Evolutionary conservation across 1,140 invertebrate genomes (phyloP), one percentile per base, ranked within the genome.

Genomic region (Adelges cooleyi): DNA sequence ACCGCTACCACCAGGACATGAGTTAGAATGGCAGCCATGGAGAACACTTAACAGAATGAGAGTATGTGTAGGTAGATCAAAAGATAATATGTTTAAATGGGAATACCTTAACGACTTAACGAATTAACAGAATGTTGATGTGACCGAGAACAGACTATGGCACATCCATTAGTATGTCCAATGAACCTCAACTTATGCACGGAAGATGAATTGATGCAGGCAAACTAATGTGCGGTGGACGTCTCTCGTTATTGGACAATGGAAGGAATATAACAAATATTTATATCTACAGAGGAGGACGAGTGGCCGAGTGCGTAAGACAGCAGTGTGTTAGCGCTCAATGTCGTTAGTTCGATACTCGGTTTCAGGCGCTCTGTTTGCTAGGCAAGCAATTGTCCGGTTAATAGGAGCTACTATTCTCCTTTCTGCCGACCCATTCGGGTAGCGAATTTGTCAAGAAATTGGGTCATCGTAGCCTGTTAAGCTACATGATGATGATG

Each of bases 31-130:
- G 38, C 42, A 18, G 25, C 38, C 46, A 40, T 62, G 56, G 56
- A 65, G 38, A 22, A 65, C 56, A 46, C 11, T 65, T 18, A 65
- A 65, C 23, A 29, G 42, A 44, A 17, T 65, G 22, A 36, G 56
- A 40, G 56, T 65, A 23, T 36, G 56, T 44, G 56, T 65, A 27
- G 17, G 22, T 25, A 9, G 59, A 27, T 42, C 38, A 33, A 65
- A 65, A 46, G 44, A 42, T 23, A 65, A 65, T 46, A 42, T 65
- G 23, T 27, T 25, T 27, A 65, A 65, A 65, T 65, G 42, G 62
- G 62, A 27, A 27, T 25, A 48, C 33, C 27, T n/a, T n/a, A n/a
- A n/a, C n/a, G 42, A 65, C 22, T 29, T 10, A n/a, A 46, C 27
- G 46, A 65, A 17, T 23, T 33, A 65, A 33, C 29, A 20, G n/a